Percentiles rank a stretch among this genome's conserved stretches.
Evolutionary conservation across 2,797 vertebrate species (phyloP).

Genomic region (Spatula clypeata): DNA sequence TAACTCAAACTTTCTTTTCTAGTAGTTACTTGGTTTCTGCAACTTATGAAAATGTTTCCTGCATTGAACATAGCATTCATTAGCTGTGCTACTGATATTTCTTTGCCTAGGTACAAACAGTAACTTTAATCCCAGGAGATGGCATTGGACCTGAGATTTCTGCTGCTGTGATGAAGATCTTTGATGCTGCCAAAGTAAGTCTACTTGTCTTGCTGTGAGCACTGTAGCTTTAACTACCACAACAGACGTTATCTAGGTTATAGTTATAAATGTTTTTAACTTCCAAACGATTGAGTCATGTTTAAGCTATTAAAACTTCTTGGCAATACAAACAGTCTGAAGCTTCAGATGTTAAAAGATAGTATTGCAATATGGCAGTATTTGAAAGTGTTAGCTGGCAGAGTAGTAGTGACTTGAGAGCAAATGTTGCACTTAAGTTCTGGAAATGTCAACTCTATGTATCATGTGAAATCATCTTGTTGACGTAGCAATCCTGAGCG

Average conservation of each 20-base stretch:
- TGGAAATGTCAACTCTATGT: not conserved
- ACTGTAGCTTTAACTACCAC: not conserved
- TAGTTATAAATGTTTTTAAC: not conserved
- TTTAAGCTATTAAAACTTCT: not conserved
- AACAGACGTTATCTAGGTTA: not conserved
- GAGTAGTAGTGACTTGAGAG: not conserved
- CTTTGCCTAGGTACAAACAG: slow-evolving; percentile 89
- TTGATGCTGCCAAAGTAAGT: slow-evolving; percentile 94
- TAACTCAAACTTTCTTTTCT: not conserved
- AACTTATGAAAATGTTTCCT: not conserved
- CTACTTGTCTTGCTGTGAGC: not conserved
- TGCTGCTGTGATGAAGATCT: slow-evolving; percentile 93
- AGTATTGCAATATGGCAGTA: not conserved
- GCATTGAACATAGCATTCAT: not conserved
- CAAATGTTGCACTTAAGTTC: not conserved
- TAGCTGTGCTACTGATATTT: slow-evolving; percentile 21
- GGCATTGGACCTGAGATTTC: slow-evolving; percentile 98
- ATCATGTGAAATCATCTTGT: not conserved
- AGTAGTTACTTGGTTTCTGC: not conserved
- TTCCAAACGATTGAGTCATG: not conserved
- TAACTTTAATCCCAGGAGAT: slow-evolving; percentile 98
- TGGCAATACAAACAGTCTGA: not conserved
- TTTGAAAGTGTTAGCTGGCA: not conserved
- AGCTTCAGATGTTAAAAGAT: not conserved
- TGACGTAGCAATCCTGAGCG: not conserved